Percentiles rank a stretch among this genome's conserved stretches.
Conservation (phyloP, 1,140 invertebrate genomes). For the Drosophila kikkawai region DNA sequence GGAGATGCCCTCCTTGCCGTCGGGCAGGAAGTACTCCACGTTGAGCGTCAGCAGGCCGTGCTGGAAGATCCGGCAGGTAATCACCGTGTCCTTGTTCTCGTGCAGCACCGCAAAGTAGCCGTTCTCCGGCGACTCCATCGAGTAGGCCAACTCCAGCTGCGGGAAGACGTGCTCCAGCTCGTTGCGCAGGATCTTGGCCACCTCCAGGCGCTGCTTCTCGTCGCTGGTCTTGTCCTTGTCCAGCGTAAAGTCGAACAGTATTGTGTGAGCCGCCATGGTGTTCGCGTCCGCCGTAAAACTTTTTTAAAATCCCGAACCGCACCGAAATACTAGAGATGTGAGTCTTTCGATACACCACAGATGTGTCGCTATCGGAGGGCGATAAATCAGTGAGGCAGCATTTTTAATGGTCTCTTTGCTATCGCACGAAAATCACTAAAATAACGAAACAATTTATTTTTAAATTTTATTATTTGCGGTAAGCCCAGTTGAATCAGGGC, state of each 20-base stretch:
- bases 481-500: too few relatives aligned
- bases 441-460: too few relatives aligned
- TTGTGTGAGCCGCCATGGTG: slow-evolving; percentile 92
- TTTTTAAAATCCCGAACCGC: slow-evolving; percentile 16
- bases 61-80: slow-evolving; percentile 88
- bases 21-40: slow-evolving; percentile 92
- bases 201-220: slow-evolving; percentile 88
- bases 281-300: slow-evolving; percentile 9
- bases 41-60: slow-evolving; percentile 92
- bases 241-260: slow-evolving; percentile 92
- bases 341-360: slow-evolving; percentile 3
- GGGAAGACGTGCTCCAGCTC: slow-evolving; percentile 89
- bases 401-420: neutral
- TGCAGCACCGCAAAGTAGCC: slow-evolving; percentile 89
- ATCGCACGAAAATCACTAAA: neutral
- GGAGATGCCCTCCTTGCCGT: slow-evolving; percentile 89
- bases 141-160: slow-evolving; percentile 88
- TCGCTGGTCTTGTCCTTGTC: slow-evolving; percentile 89
- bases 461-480: too few relatives aligned
- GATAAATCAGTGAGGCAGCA: neutral
- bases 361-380: neutral
- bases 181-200: slow-evolving; percentile 89
- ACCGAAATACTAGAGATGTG: slow-evolving; percentile 24
- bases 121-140: slow-evolving; percentile 87
- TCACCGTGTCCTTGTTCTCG: slow-evolving; percentile 88